Percentiles rank a stretch among this genome's conserved stretches.
These are phyloP conservation scores for Bovichtus diacanthus DNA, from an alignment of 2,797 vertebrate genomes.

Conservation along the genomic window DNA sequence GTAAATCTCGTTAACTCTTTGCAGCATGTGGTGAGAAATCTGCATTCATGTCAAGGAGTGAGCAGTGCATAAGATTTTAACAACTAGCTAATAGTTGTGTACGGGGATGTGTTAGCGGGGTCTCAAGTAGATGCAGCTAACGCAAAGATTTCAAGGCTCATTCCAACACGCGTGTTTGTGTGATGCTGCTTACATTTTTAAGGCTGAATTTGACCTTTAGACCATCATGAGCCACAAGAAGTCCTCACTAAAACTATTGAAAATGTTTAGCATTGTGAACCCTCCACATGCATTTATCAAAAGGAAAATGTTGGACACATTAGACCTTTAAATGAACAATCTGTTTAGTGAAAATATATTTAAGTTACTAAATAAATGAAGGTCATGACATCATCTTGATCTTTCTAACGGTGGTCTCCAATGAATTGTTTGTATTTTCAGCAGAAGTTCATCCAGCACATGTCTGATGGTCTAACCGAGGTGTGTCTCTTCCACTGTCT, in stretches of 20 bases:
- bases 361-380: background rate
- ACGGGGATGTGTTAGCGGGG: background rate
- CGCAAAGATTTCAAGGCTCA: slow-evolving; percentile 30
- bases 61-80: slow-evolving; percentile 58
- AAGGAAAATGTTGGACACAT: background rate
- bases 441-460: too few relatives aligned
- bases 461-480: too few relatives aligned
- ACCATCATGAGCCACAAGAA: background rate
- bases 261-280: background rate
- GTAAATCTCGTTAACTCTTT: slow-evolving; percentile 85
- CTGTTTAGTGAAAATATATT: background rate
- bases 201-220: background rate
- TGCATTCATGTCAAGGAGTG: slow-evolving; percentile 67
- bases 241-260: background rate
- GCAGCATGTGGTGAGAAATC: slow-evolving; percentile 64
- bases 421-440: too few relatives aligned
- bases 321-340: background rate
- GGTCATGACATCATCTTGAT: background rate
- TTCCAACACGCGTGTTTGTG: slow-evolving; percentile 14
- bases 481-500: too few relatives aligned
- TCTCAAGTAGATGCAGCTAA: background rate
- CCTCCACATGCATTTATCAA: background rate
- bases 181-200: background rate
- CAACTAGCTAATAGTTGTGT: slow-evolving; percentile 57
- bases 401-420: background rate